These are phyloP conservation scores for Distichodus sexfasciatus DNA, from an alignment of 2,797 vertebrate species.

Conservation along the genomic window DNA sequence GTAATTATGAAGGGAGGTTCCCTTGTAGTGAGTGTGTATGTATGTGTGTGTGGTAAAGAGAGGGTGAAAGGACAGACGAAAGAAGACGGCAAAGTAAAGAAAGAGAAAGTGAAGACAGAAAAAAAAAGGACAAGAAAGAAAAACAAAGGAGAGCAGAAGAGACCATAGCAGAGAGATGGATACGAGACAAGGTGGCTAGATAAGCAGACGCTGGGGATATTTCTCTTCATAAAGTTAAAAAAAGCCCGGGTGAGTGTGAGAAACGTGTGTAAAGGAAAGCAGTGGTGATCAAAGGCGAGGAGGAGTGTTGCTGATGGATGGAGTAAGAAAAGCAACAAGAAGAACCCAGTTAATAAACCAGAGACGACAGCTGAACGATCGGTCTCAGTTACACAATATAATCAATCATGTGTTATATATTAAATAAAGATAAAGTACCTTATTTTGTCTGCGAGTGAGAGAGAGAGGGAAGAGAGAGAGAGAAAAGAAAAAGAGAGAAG, in stretches of 20 bases:
- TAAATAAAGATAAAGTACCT: too few species aligned
- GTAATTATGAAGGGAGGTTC: slow-evolving; percentile 78
- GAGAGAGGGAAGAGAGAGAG: not conserved
- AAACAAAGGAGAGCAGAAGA: not conserved
- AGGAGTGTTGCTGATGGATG: too few species aligned
- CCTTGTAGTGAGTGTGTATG: slow-evolving; percentile 38
- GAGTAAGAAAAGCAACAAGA: too few species aligned
- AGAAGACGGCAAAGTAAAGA: too few species aligned
- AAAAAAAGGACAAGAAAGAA: slow-evolving; percentile 4
- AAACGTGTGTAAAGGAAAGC: too few species aligned
- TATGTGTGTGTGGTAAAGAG: not conserved
- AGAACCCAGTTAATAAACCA: too few species aligned
- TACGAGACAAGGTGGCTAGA: not conserved
- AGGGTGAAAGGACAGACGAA: not conserved
- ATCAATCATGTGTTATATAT: too few species aligned
- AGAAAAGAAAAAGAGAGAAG: not conserved
- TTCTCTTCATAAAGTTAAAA: not conserved
- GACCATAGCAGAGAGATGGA: not conserved
- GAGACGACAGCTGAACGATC: too few species aligned
- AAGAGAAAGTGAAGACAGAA: slow-evolving; percentile 4
- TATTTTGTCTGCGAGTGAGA: not conserved
- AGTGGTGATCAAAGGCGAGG: too few species aligned
- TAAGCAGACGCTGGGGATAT: too few species aligned
- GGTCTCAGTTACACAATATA: too few species aligned
- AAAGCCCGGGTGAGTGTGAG: not conserved